Evolutionary conservation across 1,140 invertebrate species (phyloP), one percentile per base, ranked within the genome.

Genomic region (Phthorimaea operculella): DNA sequence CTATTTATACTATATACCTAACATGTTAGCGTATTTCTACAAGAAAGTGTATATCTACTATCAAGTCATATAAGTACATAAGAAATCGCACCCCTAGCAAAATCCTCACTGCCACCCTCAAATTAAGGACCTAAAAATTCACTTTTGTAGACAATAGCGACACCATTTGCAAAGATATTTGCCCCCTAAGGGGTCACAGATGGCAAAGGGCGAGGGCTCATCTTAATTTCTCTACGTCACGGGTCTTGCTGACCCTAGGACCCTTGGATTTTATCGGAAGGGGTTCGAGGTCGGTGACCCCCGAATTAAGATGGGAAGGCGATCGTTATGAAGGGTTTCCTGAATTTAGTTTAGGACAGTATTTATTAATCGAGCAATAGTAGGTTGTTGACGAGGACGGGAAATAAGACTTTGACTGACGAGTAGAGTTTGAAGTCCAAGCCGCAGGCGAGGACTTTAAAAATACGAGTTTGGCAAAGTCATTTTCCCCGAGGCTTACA

Each of bases 221-320:
- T 83, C 79, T 83, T 83, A 80, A 83, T 83, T 79, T 79, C 61
- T 63, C 71, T 59, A 72, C 73, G 75, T 77, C 74, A 79, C 70
- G 72, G 75, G 72, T 79, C 77, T 79, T 78, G 64, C 61, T 60
- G 68, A 74, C 72, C 79, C 21, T 6, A 28, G 21, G 21, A 28
- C 21, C 72, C 68, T 69, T 71, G 70, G 74, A 72, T 70, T 76
- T 80, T 76, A 79, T 78, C 72, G 69, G 69, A 67, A 71, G 69
- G 79, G 78, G 76, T 70, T 67, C 71, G 64, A 57, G 62, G 77
- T 79, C 68, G 68, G 33, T 66, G 77, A 79, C 76, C 36, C 6
- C 67, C 73, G 72, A 73, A 79, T 78, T 78, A 79, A 80, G 76
- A 80, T 76, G 70, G 67, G 64, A 68, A 72, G 63, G 64, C 66